A percentile compares a stretch with the other conserved stretches of the same genome.
Conservation (phyloP, 2,113 vertebrate genomes). For the Rhizomys pruinosus region DNA sequence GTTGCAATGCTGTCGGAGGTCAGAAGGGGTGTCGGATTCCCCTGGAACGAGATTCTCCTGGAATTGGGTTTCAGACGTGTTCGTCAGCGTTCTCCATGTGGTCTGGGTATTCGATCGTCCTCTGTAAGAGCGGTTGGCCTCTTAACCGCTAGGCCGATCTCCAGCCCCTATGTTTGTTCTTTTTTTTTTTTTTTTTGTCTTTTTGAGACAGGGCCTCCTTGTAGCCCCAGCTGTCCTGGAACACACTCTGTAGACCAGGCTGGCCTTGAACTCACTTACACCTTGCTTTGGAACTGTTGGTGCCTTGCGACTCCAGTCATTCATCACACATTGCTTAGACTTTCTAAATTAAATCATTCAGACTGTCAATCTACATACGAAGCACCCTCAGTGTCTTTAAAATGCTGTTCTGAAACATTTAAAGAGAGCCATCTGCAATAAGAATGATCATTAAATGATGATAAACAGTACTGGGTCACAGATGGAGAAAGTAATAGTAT, state of each 20-base stretch:
- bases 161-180: not conserved
- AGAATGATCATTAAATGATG: constrained; percentile 79
- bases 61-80: too few relatives aligned
- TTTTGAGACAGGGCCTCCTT: too few relatives aligned
- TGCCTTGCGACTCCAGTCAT: constrained; percentile 59
- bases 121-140: too few relatives aligned
- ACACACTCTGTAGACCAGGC: too few relatives aligned
- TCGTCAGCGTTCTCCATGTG: not conserved
- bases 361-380: constrained; percentile 65
- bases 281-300: constrained; percentile 43
- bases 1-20: too few relatives aligned
- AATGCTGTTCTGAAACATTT: constrained; percentile 74
- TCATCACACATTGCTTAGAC: constrained; percentile 43
- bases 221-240: too few relatives aligned
- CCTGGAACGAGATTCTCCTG: too few relatives aligned
- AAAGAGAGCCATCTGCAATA: constrained; percentile 74
- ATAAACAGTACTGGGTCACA: constrained; percentile 74
- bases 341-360: constrained; percentile 47
- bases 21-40: too few relatives aligned
- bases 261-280: too few relatives aligned
- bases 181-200: constrained; percentile 33
- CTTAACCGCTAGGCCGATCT: too few relatives aligned
- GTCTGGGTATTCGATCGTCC: too few relatives aligned
- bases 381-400: constrained; percentile 72
- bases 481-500: constrained; percentile 78